These are phyloP conservation scores for Phyllostomus hastatus DNA, from an alignment of 2,113 vertebrate genomes.

Conservation along the genomic window DNA sequence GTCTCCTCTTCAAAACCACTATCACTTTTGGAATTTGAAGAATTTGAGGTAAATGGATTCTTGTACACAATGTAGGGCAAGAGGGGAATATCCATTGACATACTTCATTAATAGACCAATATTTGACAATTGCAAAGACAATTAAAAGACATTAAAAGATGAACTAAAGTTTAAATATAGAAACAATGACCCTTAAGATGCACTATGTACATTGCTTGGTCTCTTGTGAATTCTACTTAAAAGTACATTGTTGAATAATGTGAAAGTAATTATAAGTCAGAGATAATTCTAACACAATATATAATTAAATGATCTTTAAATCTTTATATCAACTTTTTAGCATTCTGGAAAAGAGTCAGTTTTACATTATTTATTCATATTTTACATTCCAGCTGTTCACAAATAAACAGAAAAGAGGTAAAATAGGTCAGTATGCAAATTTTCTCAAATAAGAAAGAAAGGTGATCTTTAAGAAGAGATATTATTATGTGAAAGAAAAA, in stretches of 20 bases:
- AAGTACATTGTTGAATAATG: not conserved
- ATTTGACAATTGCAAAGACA: not conserved
- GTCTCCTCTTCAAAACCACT: not conserved
- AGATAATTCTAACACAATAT: not conserved
- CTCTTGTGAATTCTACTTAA: not conserved
- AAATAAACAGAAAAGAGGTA: not conserved
- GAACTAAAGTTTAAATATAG: not conserved
- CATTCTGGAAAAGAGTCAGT: not conserved
- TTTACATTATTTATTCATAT: slow-evolving; percentile 29
- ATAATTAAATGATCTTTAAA: not conserved
- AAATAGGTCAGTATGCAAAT: not conserved
- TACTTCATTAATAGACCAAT: not conserved
- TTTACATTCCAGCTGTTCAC: not conserved
- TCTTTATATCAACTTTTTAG: not conserved
- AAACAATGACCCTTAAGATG: not conserved
- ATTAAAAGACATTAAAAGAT: not conserved
- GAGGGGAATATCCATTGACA: not conserved
- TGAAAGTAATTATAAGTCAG: not conserved
- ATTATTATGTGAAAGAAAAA: not conserved
- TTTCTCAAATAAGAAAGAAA: not conserved
- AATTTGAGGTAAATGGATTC: not conserved
- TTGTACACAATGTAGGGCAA: not conserved
- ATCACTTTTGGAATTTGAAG: not conserved
- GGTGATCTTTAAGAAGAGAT: not conserved
- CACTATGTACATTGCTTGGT: not conserved